Conservation (phyloP, 2,888 invertebrate genomes). For the Ormyrus rosae region DNA sequence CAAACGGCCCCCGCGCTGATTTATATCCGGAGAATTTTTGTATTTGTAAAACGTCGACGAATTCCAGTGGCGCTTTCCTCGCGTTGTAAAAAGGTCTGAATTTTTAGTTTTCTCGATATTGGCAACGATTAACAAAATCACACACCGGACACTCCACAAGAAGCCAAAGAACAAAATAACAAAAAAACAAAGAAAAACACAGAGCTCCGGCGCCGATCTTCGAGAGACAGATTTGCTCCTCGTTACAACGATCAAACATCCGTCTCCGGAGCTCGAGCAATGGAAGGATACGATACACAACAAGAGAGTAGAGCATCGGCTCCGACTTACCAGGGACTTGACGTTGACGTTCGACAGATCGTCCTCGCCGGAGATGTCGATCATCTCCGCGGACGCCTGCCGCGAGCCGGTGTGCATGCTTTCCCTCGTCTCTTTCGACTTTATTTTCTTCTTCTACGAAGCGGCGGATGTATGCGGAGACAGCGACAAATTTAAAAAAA, state of each 20-base stretch:
- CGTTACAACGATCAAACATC: too few species aligned
- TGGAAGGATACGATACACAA: background rate
- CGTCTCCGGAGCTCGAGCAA: background rate
- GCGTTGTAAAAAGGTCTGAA: too few species aligned
- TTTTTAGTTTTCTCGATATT: too few species aligned
- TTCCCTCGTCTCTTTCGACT: slow-evolving; percentile 55
- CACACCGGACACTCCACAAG: too few species aligned
- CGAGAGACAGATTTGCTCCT: background rate
- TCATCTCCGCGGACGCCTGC: slow-evolving; percentile 69
- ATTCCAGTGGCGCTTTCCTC: too few species aligned
- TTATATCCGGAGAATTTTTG: too few species aligned
- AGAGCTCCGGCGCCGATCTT: background rate
- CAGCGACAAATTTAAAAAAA: too few species aligned
- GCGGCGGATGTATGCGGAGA: too few species aligned
- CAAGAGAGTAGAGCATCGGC: background rate
- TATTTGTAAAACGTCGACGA: too few species aligned
- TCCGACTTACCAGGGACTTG: slow-evolving; percentile 81
- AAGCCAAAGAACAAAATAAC: background rate
- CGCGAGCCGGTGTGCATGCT: slow-evolving; percentile 69
- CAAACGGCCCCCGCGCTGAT: too few species aligned
- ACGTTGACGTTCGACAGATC: slow-evolving; percentile 81
- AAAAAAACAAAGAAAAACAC: slow-evolving; percentile 1
- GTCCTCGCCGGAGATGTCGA: slow-evolving; percentile 75
- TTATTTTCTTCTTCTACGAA: slow-evolving; percentile 56
- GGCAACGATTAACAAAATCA: too few species aligned